Conservation (phyloP, 2,797 vertebrate species). For the Danio tinwini region DNA sequence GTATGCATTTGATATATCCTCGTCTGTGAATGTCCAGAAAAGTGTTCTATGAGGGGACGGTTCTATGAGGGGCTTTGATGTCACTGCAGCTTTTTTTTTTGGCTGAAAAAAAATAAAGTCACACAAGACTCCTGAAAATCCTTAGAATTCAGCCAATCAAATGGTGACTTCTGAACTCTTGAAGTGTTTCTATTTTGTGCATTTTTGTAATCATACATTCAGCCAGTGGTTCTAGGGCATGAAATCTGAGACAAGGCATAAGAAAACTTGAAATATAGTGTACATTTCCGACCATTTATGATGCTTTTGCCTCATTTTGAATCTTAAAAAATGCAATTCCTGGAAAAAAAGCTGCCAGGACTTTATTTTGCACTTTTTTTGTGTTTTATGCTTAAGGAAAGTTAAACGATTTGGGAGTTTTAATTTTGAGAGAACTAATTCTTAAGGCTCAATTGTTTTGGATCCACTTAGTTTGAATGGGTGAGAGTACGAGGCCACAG, state of each 20-base stretch:
- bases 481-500: not conserved
- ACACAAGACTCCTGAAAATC: too few species aligned
- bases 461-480: not conserved
- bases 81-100: too few species aligned
- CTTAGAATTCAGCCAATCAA: too few species aligned
- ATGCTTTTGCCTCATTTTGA: not conserved
- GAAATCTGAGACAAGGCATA: too few species aligned
- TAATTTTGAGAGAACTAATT: constrained; percentile 1
- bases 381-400: not conserved
- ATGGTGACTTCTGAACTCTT: too few species aligned
- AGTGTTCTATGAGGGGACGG: too few species aligned
- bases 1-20: not conserved
- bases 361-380: not conserved
- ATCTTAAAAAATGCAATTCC: not conserved
- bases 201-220: too few species aligned
- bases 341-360: not conserved
- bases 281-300: not conserved
- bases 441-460: constrained; percentile 3
- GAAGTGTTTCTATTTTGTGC: too few species aligned
- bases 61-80: too few species aligned
- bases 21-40: too few species aligned
- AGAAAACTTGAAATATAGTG: not conserved
- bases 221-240: too few species aligned
- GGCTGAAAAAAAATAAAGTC: too few species aligned
- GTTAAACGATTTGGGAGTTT: not conserved